phyloP scores from a whole-genome alignment of 2,888 invertebrate genomes.

The Eupeodes luniger region DNA sequence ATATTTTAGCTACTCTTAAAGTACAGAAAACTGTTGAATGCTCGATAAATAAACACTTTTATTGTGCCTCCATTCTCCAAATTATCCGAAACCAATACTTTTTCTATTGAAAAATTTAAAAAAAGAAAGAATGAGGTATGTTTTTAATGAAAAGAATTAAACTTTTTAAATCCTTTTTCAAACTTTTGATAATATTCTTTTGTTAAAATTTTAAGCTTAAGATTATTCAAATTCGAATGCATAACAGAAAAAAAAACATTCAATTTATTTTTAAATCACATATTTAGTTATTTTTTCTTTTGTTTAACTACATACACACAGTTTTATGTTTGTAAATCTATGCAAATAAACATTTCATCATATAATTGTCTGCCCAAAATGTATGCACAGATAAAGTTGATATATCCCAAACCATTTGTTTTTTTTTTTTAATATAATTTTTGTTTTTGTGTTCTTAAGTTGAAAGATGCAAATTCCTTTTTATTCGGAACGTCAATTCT shows the following conservation, averaged over 20 bases:
- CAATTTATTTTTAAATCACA: constrained; percentile 8
- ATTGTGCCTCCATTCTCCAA: no score
- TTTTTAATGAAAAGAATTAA: no score
- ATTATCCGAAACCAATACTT: no score
- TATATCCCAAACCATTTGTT: not conserved
- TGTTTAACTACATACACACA: not conserved
- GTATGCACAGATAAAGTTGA: constrained; percentile 23
- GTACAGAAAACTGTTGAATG: no score
- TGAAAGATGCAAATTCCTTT: constrained; percentile 34
- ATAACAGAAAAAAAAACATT: not conserved
- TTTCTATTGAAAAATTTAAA: no score
- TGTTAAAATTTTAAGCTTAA: not conserved
- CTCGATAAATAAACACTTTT: no score
- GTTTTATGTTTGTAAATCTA: not conserved
- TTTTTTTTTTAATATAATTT: not conserved
- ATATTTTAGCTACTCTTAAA: no score
- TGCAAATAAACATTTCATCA: constrained; percentile 11
- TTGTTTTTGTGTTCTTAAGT: not conserved
- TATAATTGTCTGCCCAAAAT: constrained; percentile 15
- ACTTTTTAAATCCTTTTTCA: no score
- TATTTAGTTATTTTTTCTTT: not conserved
- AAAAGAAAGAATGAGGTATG: no score
- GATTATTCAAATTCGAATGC: constrained; percentile 4
- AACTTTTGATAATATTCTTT: not conserved
- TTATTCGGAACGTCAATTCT: constrained; percentile 26